These are phyloP conservation scores for Turnix velox DNA, from an alignment of 2,113 vertebrate genomes.

Conservation along the genomic window DNA sequence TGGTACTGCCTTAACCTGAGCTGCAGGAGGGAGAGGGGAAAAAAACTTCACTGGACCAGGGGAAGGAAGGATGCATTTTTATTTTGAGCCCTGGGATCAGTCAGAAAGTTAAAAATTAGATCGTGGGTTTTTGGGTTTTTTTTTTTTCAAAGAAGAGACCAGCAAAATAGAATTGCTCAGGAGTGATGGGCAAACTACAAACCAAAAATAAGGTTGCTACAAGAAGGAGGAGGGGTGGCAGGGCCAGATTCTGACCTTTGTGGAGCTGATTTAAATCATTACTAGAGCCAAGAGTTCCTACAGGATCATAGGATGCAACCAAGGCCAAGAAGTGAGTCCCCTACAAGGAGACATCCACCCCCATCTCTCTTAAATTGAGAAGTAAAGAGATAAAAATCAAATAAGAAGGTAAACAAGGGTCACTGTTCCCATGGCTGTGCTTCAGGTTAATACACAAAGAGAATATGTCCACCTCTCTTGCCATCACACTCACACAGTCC, in stretches of 20 bases:
- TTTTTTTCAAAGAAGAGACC: constrained; percentile 24
- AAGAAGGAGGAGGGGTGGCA: neutral
- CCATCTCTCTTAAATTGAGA: neutral
- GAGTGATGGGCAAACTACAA: neutral
- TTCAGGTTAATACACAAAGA: neutral
- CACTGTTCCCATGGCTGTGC: fast-evolving
- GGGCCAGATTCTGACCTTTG: neutral
- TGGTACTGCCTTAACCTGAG: constrained; percentile 62
- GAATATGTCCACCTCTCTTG: neutral
- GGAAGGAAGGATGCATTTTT: neutral
- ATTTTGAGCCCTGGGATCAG: neutral
- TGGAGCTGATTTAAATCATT: fast-evolving
- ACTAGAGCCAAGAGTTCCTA: neutral
- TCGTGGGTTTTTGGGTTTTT: neutral
- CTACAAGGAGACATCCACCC: neutral
- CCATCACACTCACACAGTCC: neutral
- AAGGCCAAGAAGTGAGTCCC: neutral
- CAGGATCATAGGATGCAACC: fast-evolving
- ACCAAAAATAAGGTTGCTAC: neutral
- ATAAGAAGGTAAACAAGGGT: neutral
- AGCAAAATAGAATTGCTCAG: neutral
- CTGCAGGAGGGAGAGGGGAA: constrained; percentile 18
- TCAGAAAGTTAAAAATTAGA: neutral
- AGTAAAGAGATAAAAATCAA: neutral
- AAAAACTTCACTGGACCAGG: neutral